Conservation (phyloP, 2,888 invertebrate species). For the Machimus rusticus region DNA sequence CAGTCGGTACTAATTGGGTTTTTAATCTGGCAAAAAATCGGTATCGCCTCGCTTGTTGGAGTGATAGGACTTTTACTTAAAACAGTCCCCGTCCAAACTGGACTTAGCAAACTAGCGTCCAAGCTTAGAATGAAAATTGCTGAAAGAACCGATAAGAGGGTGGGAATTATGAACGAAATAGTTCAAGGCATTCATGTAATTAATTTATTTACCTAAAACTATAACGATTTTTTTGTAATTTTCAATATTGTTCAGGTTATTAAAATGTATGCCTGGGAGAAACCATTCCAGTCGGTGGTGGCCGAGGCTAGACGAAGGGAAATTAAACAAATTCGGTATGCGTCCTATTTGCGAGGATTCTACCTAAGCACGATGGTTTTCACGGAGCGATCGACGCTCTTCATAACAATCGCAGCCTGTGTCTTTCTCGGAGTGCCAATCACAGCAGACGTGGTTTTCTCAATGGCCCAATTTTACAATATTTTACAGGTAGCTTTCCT, state of each 20-base stretch:
- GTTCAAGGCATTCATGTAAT: constrained; percentile 87
- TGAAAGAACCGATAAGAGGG: constrained; percentile 84
- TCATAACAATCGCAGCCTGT: constrained; percentile 80
- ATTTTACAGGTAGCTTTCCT: constrained; percentile 67
- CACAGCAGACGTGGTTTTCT: constrained; percentile 74
- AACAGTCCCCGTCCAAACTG: constrained; percentile 82
- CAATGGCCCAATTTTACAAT: constrained; percentile 80
- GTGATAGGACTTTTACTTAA: constrained; percentile 78
- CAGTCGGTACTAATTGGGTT: constrained; percentile 71
- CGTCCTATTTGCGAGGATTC: constrained; percentile 72
- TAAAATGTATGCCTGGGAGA: constrained; percentile 98
- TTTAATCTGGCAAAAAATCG: constrained; percentile 79
- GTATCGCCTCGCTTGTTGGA: constrained; percentile 78
- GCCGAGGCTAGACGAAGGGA: constrained; percentile 76
- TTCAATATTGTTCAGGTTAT: constrained; percentile 72
- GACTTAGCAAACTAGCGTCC: constrained; percentile 59
- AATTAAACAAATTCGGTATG: constrained; percentile 69
- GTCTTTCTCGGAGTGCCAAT: constrained; percentile 73
- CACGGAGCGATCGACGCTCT: constrained; percentile 84
- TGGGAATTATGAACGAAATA: constrained; percentile 94
- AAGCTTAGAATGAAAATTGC: constrained; percentile 78
- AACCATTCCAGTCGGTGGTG: constrained; percentile 86
- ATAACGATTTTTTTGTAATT: neutral
- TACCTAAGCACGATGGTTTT: constrained; percentile 79
- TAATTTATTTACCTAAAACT: constrained; percentile 52